phyloP scores from a whole-genome alignment of 2,113 vertebrate species.

The Tyto alba region DNA sequence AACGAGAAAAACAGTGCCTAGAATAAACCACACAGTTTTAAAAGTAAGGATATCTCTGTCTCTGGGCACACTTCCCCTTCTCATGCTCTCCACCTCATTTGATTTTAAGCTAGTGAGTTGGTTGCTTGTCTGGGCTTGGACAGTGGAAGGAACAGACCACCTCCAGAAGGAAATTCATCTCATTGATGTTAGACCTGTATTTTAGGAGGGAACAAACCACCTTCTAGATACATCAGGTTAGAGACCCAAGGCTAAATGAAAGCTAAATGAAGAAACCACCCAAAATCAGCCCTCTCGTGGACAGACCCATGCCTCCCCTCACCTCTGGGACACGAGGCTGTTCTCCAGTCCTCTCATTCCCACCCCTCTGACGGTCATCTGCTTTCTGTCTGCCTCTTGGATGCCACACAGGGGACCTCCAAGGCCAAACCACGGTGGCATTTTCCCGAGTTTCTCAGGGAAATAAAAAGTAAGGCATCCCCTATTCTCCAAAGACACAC shows the following conservation, averaged over 20 bases:
- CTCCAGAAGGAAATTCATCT: neutral
- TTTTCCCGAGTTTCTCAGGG: neutral
- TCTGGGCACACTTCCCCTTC: neutral
- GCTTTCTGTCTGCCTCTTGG: neutral
- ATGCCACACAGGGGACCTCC: fast-evolving
- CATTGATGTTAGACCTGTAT: neutral
- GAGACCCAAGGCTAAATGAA: neutral
- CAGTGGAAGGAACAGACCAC: neutral
- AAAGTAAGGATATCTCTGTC: neutral
- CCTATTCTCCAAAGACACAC: neutral
- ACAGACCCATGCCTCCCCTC: neutral
- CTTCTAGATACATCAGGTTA: neutral
- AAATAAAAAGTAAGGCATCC: neutral
- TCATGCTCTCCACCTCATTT: neutral
- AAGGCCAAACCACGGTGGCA: neutral
- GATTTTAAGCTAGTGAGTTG: neutral
- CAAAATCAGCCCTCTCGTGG: neutral
- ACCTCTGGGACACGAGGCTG: neutral
- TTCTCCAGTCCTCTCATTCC: neutral
- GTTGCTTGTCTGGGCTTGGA: neutral
- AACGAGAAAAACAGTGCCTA: neutral
- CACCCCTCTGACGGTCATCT: neutral
- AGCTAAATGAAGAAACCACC: neutral
- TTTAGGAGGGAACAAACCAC: neutral
- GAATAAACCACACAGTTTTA: neutral